Conservation (phyloP, 2,797 vertebrate genomes). For the Galago senegalensis region DNA sequence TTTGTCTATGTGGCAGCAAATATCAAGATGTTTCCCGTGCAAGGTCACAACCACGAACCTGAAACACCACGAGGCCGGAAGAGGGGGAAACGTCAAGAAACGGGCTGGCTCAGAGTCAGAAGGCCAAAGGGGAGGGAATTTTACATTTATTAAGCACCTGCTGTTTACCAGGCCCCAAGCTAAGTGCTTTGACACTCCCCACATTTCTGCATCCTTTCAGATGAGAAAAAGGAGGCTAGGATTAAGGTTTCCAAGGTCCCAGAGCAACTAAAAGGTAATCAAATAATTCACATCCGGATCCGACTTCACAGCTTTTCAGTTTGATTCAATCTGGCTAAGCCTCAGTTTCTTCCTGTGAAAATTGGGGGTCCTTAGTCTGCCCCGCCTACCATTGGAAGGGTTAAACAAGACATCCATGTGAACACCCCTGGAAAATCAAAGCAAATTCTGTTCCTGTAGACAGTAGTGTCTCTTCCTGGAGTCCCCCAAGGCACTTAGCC, state of each 20-base stretch:
- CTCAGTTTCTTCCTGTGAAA: not conserved
- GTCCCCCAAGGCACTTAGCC: not conserved
- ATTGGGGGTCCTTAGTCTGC: not conserved
- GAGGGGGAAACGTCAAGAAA: not conserved
- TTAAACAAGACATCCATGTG: not conserved
- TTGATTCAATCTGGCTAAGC: fast-evolving
- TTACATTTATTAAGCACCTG: not conserved
- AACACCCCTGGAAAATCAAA: not conserved
- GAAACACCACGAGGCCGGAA: not conserved
- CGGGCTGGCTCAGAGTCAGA: not conserved
- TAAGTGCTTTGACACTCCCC: not conserved
- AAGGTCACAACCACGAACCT: conserved; percentile 37
- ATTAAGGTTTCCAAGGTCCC: not conserved
- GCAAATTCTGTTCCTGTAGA: not conserved
- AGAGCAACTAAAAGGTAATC: not conserved
- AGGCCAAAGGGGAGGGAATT: not conserved
- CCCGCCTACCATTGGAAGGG: too few relatives aligned
- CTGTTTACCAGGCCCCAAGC: not conserved
- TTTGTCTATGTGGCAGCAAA: conserved; percentile 71
- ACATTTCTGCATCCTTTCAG: not conserved
- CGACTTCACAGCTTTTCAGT: not conserved
- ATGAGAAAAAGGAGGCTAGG: not conserved
- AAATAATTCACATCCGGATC: not conserved
- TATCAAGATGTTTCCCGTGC: conserved; percentile 58
- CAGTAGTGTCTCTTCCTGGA: fast-evolving